phyloP scores from a whole-genome alignment of 2,888 invertebrate genomes.

The Epiblema foenella region DNA sequence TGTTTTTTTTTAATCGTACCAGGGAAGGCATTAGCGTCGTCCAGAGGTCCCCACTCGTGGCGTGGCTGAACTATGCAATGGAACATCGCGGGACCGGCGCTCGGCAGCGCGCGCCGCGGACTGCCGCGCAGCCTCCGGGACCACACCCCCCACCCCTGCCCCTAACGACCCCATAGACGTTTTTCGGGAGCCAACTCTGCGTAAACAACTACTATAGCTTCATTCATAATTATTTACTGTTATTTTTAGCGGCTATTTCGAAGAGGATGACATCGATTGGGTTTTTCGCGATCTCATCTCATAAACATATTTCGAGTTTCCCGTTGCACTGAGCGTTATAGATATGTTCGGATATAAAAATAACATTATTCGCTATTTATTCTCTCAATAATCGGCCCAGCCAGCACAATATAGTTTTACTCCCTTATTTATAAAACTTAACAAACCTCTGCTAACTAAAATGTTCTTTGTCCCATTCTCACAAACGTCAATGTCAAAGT shows the following conservation, averaged over 20 bases:
- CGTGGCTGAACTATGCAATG: constrained; percentile 93
- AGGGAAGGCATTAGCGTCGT: constrained; percentile 90
- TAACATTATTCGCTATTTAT: no score
- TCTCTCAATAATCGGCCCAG: neutral
- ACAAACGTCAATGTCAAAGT: no score
- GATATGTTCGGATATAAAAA: no score
- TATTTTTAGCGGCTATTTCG: constrained; percentile 31
- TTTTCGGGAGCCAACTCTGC: constrained; percentile 37
- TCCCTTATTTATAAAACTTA: no score
- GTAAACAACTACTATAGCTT: constrained; percentile 22
- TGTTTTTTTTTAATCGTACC: constrained; percentile 75
- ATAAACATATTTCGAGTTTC: neutral
- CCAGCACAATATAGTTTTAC: no score
- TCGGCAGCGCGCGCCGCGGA: constrained; percentile 46
- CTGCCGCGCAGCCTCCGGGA: constrained; percentile 57
- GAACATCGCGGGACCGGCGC: constrained; percentile 84
- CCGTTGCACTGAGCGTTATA: constrained; percentile 6
- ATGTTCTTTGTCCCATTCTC: no score
- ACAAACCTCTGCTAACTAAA: no score
- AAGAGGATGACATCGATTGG: constrained; percentile 20
- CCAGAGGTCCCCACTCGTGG: constrained; percentile 89
- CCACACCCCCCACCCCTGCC: constrained; percentile 48
- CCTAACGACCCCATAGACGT: constrained; percentile 43
- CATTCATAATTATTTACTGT: constrained; percentile 30
- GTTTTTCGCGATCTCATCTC: constrained; percentile 1